Percentiles rank a stretch among this genome's conserved stretches.
phyloP scores from a whole-genome alignment of 1,140 invertebrate genomes.

The Pseudomyrmex dendroicus region DNA sequence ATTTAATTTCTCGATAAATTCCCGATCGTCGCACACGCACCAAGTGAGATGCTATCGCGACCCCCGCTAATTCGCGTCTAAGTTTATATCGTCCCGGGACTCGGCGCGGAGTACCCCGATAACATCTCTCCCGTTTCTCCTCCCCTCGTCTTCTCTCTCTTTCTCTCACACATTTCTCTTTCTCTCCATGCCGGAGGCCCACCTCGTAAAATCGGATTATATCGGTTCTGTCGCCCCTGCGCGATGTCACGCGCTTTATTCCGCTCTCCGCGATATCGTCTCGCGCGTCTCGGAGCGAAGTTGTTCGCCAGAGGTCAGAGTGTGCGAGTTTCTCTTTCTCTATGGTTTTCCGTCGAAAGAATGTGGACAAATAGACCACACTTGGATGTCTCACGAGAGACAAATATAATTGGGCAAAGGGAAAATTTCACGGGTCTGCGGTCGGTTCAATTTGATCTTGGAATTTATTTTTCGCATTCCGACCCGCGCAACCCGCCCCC shows the following conservation, averaged over 20 bases:
- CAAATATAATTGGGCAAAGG: no score
- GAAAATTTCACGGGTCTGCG: no score
- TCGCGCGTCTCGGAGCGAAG: background rate
- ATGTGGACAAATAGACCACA: background rate
- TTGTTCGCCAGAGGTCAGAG: conserved; percentile 58
- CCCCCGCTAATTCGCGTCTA: conserved; percentile 81
- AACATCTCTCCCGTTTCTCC: conserved; percentile 70
- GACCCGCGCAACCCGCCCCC: conserved; percentile 39
- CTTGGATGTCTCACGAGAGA: no score
- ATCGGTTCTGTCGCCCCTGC: conserved; percentile 69
- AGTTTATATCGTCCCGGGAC: conserved; percentile 80
- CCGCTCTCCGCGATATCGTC: conserved; percentile 63
- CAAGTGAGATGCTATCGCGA: conserved; percentile 80
- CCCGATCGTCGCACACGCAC: conserved; percentile 61
- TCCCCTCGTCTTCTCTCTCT: background rate
- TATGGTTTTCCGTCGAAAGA: conserved; percentile 5
- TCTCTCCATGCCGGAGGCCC: conserved; percentile 50
- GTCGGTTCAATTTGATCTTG: no score
- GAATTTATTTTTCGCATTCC: conserved; percentile 51
- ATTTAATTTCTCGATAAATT: conserved; percentile 83
- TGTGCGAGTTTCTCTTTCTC: conserved; percentile 42
- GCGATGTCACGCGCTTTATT: conserved; percentile 73
- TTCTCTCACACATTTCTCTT: conserved; percentile 9
- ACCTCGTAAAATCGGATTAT: conserved; percentile 79
- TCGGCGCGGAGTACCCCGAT: conserved; percentile 70